Percentiles rank a stretch among this genome's conserved stretches.
Evolutionary conservation across 2,113 vertebrate genomes (phyloP).

Genomic region (Phrynosoma blainvillii): DNA sequence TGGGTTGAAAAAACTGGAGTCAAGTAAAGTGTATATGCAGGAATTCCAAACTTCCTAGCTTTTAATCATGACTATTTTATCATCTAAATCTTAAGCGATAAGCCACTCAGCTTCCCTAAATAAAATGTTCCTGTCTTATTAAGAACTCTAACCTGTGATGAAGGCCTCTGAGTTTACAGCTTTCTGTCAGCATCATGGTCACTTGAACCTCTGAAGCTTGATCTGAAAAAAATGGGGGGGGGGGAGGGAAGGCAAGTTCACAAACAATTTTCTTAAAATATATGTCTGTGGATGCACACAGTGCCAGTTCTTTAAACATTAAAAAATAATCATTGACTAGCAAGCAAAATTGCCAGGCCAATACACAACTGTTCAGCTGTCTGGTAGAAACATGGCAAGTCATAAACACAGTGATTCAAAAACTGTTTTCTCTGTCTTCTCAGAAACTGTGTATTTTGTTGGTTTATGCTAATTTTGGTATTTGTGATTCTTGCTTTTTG

Average conservation of each 20-base stretch:
- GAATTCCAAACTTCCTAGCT: not conserved
- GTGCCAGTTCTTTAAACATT: not conserved
- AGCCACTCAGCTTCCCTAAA: not conserved
- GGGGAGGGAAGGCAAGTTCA: not conserved
- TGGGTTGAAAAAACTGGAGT: not conserved
- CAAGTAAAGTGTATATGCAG: not conserved
- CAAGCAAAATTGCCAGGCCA: not conserved
- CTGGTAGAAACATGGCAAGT: not conserved
- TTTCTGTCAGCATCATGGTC: constrained; percentile 99
- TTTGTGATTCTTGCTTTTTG: not conserved
- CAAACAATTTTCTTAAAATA: not conserved
- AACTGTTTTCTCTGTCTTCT: not conserved
- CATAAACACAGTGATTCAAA: not conserved
- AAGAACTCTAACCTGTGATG: constrained; percentile 89
- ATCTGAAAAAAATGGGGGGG: constrained; percentile 74
- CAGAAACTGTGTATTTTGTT: not conserved
- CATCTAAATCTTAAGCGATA: not conserved
- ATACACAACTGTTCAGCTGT: not conserved
- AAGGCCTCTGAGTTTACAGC: constrained; percentile 96
- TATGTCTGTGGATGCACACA: not conserved
- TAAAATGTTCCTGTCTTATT: not conserved
- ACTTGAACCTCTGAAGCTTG: constrained; percentile 97
- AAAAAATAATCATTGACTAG: not conserved
- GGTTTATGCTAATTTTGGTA: not conserved
- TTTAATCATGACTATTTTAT: not conserved